Percentiles rank a stretch among this genome's conserved stretches.
Evolutionary conservation across 2,888 invertebrate genomes (phyloP).

Genomic region (Ganaspis brasiliensis): DNA sequence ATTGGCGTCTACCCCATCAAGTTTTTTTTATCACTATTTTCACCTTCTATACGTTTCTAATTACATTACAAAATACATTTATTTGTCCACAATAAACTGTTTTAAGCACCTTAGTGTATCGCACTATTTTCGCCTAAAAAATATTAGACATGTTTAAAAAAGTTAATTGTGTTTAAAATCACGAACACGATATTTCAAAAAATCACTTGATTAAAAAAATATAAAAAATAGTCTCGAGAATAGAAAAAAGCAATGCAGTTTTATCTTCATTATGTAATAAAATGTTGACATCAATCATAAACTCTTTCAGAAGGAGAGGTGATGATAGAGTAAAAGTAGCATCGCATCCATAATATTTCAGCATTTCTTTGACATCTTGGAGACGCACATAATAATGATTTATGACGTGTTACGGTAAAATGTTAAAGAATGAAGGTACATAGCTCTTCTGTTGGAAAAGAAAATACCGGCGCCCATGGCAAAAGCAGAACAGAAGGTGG

Average conservation of each 20-base stretch:
- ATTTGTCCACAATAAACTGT: too few species aligned
- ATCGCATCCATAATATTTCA: slow-evolving; percentile 20
- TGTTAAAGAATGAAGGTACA: slow-evolving; percentile 18
- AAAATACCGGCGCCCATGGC: slow-evolving; percentile 28
- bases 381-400: slow-evolving; percentile 32
- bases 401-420: slow-evolving; percentile 22
- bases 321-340: background rate
- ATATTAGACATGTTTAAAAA: too few species aligned
- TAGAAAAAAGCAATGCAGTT: slow-evolving; percentile 1
- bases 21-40: background rate
- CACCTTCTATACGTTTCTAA: background rate
- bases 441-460: slow-evolving; percentile 4
- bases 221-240: too few species aligned
- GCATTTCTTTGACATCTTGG: background rate
- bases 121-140: too few species aligned
- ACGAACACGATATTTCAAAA: too few species aligned
- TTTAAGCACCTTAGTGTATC: too few species aligned
- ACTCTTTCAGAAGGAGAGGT: background rate
- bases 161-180: too few species aligned
- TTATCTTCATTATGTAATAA: background rate
- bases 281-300: slow-evolving; percentile 15
- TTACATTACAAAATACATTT: background rate
- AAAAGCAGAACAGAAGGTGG: slow-evolving; percentile 33
- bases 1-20: background rate
- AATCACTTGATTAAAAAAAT: too few species aligned